Percentiles rank a stretch among this genome's conserved stretches.
Evolutionary conservation across 2,113 vertebrate genomes (phyloP).

Genomic region (Gallinago paraguaiae): DNA sequence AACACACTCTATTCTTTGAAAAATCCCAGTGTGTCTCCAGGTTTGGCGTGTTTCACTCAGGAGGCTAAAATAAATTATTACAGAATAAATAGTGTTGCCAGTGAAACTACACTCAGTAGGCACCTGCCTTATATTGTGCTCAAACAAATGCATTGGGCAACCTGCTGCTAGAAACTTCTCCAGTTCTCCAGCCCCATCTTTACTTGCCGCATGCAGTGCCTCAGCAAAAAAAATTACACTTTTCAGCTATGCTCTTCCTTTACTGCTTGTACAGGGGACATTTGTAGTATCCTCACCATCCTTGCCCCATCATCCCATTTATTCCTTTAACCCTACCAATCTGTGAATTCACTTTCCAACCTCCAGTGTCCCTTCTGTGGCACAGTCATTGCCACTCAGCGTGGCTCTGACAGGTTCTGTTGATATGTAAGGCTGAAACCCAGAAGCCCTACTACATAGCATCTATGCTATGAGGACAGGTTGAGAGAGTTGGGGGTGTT

Average conservation of each 20-base stretch:
- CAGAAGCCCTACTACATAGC: background rate
- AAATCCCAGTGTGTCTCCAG: background rate
- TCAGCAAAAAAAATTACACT: background rate
- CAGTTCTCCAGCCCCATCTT: background rate
- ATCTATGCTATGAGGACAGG: too few species aligned
- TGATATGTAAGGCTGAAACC: background rate
- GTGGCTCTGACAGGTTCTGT: background rate
- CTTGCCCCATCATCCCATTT: background rate
- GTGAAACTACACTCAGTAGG: background rate
- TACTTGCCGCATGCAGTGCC: background rate
- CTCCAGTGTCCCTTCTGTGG: background rate
- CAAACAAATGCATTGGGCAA: background rate
- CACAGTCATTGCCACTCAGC: background rate
- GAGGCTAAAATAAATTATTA: background rate
- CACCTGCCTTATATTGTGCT: background rate
- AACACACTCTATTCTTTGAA: background rate
- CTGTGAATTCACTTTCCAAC: too few species aligned
- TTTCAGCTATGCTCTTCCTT: background rate
- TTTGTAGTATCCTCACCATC: too few species aligned
- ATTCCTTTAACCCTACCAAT: fast-evolving
- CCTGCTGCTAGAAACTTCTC: background rate
- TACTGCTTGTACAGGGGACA: background rate
- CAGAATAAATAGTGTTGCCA: background rate
- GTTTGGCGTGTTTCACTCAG: background rate
- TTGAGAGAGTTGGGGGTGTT: too few species aligned